Conservation (phyloP, 2,113 vertebrate genomes). For the Puffinus mauretanicus region DNA sequence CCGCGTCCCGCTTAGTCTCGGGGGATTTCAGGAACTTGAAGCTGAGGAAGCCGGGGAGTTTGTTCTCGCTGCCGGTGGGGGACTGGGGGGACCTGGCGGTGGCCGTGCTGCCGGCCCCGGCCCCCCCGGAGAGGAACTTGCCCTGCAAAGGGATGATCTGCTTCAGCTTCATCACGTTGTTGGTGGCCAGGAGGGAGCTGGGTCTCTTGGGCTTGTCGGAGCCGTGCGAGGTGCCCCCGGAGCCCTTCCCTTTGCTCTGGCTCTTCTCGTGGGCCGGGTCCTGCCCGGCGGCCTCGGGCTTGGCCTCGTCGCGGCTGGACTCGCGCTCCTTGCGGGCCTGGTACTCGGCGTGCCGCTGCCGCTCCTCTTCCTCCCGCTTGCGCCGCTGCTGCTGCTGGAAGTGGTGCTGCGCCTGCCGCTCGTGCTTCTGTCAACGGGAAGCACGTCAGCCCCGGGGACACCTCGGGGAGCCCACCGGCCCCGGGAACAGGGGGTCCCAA, state of each 20-base stretch:
- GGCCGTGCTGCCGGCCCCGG: not conserved
- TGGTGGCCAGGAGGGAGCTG: slow-evolving; percentile 91
- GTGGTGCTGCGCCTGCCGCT: slow-evolving; percentile 94
- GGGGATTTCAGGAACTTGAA: slow-evolving; percentile 96
- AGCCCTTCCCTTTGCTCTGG: slow-evolving; percentile 77
- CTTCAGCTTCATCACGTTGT: slow-evolving; percentile 95
- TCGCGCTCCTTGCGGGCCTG: slow-evolving; percentile 88
- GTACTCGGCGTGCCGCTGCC: slow-evolving; percentile 91
- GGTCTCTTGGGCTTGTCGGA: slow-evolving; percentile 91
- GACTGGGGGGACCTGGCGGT: slow-evolving; percentile 85
- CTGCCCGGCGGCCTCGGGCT: slow-evolving; percentile 70
- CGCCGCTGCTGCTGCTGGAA: slow-evolving; percentile 96
- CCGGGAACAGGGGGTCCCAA: no score
- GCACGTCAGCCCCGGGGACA: not conserved
- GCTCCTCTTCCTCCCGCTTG: slow-evolving; percentile 92
- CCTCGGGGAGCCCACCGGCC: not conserved
- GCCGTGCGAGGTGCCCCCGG: slow-evolving; percentile 47
- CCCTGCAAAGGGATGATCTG: slow-evolving; percentile 96
- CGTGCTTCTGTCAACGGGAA: slow-evolving; percentile 82
- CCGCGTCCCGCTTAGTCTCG: slow-evolving; percentile 82
- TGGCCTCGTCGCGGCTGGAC: slow-evolving; percentile 73
- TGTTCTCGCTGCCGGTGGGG: slow-evolving; percentile 86
- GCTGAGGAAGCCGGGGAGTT: slow-evolving; percentile 92
- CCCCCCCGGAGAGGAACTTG: slow-evolving; percentile 83
- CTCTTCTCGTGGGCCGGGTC: slow-evolving; percentile 84